Conservation (phyloP, 2,113 vertebrate species). For the Puntigrus tetrazona region DNA sequence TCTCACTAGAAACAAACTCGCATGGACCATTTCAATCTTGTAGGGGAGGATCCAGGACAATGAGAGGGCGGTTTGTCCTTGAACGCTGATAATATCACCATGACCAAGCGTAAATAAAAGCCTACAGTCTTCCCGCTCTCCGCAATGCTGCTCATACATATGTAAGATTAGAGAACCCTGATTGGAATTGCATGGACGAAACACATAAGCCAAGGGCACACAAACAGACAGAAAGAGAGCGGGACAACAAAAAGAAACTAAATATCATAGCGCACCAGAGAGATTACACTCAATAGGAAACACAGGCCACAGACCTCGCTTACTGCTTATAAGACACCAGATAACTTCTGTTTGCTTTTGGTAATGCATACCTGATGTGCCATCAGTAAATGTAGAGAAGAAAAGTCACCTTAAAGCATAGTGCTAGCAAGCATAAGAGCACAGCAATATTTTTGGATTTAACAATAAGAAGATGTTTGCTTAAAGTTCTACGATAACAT, state of each 20-base stretch:
- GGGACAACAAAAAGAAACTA: not conserved
- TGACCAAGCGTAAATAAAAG: slow-evolving; percentile 34
- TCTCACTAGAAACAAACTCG: slow-evolving; percentile 15
- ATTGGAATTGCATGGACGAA: slow-evolving; percentile 40
- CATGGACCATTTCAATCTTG: not conserved
- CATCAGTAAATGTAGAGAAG: not conserved
- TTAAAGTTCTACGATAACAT: not conserved
- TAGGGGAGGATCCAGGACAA: not conserved
- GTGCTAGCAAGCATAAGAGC: not conserved
- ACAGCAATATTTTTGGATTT: not conserved
- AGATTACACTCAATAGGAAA: not conserved
- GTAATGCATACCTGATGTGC: not conserved
- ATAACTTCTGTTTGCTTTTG: not conserved
- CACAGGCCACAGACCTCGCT: slow-evolving; percentile 7
- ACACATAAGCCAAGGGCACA: slow-evolving; percentile 16
- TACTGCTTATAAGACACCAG: not conserved
- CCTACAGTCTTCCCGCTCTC: slow-evolving; percentile 10
- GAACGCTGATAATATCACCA: slow-evolving; percentile 44
- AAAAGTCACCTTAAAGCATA: not conserved
- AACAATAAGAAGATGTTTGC: not conserved
- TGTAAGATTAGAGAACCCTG: slow-evolving; percentile 47
- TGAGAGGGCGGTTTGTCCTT: slow-evolving; percentile 19
- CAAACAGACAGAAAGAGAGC: not conserved
- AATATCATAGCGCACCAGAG: not conserved
- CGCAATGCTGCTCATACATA: slow-evolving; percentile 47